These are phyloP conservation scores for Eurosta solidaginis DNA, from an alignment of 1,140 invertebrate genomes.

Conservation along the genomic window DNA sequence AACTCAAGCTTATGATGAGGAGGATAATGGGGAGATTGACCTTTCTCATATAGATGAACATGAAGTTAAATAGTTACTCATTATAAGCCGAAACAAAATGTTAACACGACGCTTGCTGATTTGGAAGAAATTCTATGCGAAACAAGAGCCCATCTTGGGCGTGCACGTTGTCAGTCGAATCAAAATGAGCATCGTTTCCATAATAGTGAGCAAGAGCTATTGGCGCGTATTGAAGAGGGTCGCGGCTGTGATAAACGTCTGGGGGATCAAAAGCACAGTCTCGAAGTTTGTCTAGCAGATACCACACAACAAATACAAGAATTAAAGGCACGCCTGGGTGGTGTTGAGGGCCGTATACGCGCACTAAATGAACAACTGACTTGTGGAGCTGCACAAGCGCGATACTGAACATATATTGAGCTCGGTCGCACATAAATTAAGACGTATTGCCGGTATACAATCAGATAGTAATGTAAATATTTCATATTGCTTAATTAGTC, in stretches of 20 bases:
- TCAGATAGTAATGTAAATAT: conserved; percentile 73
- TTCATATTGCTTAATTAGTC: conserved; percentile 71
- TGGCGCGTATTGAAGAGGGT: conserved; percentile 80
- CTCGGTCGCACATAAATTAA: conserved; percentile 78
- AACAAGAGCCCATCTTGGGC: conserved; percentile 73
- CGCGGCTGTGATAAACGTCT: conserved; percentile 81
- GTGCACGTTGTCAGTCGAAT: conserved; percentile 73
- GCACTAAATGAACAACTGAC: conserved; percentile 79
- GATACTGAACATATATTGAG: conserved; percentile 83
- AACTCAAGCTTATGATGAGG: too few species aligned
- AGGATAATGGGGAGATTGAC: too few species aligned
- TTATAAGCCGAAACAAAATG: too few species aligned
- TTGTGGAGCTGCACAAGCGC: conserved; percentile 76
- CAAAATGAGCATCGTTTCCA: conserved; percentile 69
- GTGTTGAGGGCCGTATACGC: conserved; percentile 81
- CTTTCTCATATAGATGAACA: too few species aligned
- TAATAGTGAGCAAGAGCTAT: conserved; percentile 69
- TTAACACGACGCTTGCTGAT: conserved; percentile 71
- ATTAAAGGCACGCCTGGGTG: conserved; percentile 81
- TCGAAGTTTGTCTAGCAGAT: conserved; percentile 86
- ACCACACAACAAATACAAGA: conserved; percentile 87
- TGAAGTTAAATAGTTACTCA: too few species aligned
- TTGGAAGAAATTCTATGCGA: conserved; percentile 73
- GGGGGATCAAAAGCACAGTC: conserved; percentile 86
- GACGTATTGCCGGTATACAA: conserved; percentile 83